phyloP scores from a whole-genome alignment of 2,797 vertebrate genomes.

The Melanotaenia pygmaea region DNA sequence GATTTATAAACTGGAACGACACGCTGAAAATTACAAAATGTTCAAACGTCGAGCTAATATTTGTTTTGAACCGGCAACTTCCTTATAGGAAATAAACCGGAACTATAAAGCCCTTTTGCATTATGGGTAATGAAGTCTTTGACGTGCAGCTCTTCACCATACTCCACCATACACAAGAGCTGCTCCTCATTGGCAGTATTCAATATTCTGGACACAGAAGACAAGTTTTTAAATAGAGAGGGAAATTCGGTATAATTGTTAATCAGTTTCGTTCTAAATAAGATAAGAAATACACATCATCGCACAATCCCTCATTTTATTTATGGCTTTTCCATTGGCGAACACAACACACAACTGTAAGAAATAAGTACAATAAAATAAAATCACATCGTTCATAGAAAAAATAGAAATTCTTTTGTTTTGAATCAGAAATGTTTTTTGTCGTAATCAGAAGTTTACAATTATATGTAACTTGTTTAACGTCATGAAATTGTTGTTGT shows the following conservation, averaged over 20 bases:
- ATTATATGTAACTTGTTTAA: neutral
- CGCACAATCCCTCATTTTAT: neutral
- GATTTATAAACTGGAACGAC: constrained; percentile 7
- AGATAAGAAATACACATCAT: too few species aligned
- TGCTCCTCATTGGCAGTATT: too few species aligned
- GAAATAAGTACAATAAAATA: neutral
- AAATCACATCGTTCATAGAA: neutral
- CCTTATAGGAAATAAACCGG: constrained; percentile 52
- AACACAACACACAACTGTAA: neutral
- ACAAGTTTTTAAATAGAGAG: too few species aligned
- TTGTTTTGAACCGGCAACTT: constrained; percentile 69
- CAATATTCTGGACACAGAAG: too few species aligned
- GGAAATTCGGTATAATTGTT: too few species aligned
- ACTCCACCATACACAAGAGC: too few species aligned
- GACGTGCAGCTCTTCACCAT: too few species aligned
- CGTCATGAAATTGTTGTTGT: neutral
- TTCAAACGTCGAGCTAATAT: constrained; percentile 32
- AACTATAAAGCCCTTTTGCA: constrained; percentile 4
- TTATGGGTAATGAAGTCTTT: constrained; percentile 72
- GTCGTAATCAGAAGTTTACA: too few species aligned
- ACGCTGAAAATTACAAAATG: constrained; percentile 41
- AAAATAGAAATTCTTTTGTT: neutral
- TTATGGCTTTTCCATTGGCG: neutral
- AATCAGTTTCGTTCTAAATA: too few species aligned
- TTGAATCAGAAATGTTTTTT: too few species aligned